Conservation (phyloP, 1,140 invertebrate species). For the Drosophila serrata region DNA sequence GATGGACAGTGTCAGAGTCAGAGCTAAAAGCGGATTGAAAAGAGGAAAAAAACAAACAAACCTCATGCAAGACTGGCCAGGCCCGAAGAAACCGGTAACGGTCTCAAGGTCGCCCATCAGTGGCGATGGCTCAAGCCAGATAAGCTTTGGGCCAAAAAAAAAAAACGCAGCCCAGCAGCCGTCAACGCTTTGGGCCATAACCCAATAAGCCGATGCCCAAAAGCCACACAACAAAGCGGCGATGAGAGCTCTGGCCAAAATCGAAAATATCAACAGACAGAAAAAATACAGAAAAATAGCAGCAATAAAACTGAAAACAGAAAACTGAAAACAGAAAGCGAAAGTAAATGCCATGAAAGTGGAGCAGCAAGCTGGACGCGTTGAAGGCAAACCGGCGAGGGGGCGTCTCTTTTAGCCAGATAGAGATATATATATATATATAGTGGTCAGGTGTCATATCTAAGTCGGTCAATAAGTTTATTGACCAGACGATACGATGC, state of each 20-base stretch:
- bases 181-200: slow-evolving; percentile 50
- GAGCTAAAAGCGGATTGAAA: background rate
- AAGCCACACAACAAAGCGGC: slow-evolving; percentile 40
- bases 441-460: slow-evolving; percentile 40
- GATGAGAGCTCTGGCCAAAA: slow-evolving; percentile 31
- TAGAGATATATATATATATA: background rate
- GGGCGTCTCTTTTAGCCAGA: slow-evolving; percentile 49
- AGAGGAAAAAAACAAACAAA: background rate
- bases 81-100: slow-evolving; percentile 73
- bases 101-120: slow-evolving; percentile 74
- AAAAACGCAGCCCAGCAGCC: slow-evolving; percentile 50
- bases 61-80: slow-evolving; percentile 28
- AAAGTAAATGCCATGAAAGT: slow-evolving; percentile 79
- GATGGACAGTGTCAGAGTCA: slow-evolving; percentile 23
- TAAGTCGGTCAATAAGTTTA: slow-evolving; percentile 82
- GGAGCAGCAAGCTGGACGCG: slow-evolving; percentile 61
- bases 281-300: background rate
- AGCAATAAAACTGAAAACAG: slow-evolving; percentile 4
- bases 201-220: slow-evolving; percentile 17
- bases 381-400: slow-evolving; percentile 75
- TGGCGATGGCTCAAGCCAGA: slow-evolving; percentile 69
- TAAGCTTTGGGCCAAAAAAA: slow-evolving; percentile 47
- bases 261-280: slow-evolving; percentile 15
- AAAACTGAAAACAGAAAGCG: slow-evolving; percentile 56
- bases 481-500: slow-evolving; percentile 57